Evolutionary conservation across 2,113 vertebrate genomes (phyloP), one percentile per base, ranked within the genome.

Genomic region (Kryptolebias marmoratus): DNA sequence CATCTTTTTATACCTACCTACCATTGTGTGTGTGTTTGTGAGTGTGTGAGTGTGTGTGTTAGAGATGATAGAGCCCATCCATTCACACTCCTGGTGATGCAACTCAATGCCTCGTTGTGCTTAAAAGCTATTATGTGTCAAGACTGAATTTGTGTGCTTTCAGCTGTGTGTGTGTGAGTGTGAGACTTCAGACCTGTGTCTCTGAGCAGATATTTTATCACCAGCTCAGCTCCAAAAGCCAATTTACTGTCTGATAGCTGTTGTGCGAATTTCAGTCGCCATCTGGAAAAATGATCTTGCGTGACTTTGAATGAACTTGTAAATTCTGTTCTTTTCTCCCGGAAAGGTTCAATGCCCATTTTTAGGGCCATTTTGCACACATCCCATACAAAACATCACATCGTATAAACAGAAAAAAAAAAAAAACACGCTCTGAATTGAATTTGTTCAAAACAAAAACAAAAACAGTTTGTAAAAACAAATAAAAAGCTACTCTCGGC

Each of bases 121-220:
- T 84, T 81, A 82, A 80, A 86, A 88, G 81, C 77, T 82, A 86
- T 88, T 86, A 82, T 68, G 73, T 78, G 75, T 84, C 83, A 84
- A 69, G 67, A 52, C 67, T 78, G 65, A 72, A 84, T 77, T 79
- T 78, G 77, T 82, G 76, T 75, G 65, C 69, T 77, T 71, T 86
- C 56, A 71, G 52, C 58, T 64, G 74, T 68, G 73, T 60, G 31
- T 73, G 68, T 69, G 70, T 65, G 52, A 42, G 68, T 80, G 58
- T 75, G 64, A 72, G 48, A 71, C 69, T 86, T 79, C 72, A 56
- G 73, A 75, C 79, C 72, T 66, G 67, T 71, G 62, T 87, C 64
- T 70, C 60, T 68, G 75, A 83, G 64, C 47, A 62, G 72, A 82
- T 79, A 79, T 87, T 89, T 85, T 81, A 85, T 86, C 79, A 84